A percentile compares a stretch with the other conserved stretches of the same genome.
phyloP scores from a whole-genome alignment of 2,797 vertebrate species.

The Sebastes oblongus region DNA sequence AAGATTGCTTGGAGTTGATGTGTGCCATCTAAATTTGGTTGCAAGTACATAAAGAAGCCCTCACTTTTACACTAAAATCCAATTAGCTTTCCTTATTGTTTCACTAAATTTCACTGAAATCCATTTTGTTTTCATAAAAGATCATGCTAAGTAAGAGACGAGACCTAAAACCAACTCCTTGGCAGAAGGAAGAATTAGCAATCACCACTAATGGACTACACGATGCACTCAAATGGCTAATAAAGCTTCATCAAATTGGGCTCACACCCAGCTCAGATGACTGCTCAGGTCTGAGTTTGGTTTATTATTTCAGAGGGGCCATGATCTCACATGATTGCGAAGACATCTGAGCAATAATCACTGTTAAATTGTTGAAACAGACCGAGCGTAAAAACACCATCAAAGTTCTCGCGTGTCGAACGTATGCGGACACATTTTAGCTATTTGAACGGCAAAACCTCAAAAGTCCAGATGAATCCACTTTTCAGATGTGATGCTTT shows the following conservation, averaged over 20 bases:
- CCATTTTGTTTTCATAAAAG: too few relatives aligned
- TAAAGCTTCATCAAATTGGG: conserved; percentile 10
- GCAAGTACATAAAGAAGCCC: neutral
- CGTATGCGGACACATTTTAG: conserved; percentile 75
- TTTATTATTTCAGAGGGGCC: conserved; percentile 42
- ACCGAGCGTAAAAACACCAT: conserved; percentile 30
- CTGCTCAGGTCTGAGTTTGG: conserved; percentile 4
- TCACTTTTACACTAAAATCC: neutral
- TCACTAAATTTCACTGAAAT: neutral
- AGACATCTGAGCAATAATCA: conserved; percentile 27
- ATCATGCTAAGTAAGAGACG: neutral
- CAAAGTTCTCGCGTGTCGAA: conserved; percentile 42
- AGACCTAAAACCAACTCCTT: neutral
- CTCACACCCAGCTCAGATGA: neutral
- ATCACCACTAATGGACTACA: conserved; percentile 12
- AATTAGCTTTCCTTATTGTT: neutral
- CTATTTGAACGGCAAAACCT: conserved; percentile 64
- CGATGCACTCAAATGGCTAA: conserved; percentile 10
- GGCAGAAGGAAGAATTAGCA: conserved; percentile 13
- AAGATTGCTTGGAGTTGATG: neutral
- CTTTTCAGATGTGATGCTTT: conserved; percentile 67
- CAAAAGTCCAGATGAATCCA: conserved; percentile 50
- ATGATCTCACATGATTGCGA: conserved; percentile 6
- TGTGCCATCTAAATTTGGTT: conserved; percentile 1
- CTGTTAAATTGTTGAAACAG: conserved; percentile 9